A percentile compares a stretch with the other conserved stretches of the same genome.
These are phyloP conservation scores for Phoeniculus purpureus DNA, from an alignment of 2,797 vertebrate genomes.

Conservation along the genomic window DNA sequence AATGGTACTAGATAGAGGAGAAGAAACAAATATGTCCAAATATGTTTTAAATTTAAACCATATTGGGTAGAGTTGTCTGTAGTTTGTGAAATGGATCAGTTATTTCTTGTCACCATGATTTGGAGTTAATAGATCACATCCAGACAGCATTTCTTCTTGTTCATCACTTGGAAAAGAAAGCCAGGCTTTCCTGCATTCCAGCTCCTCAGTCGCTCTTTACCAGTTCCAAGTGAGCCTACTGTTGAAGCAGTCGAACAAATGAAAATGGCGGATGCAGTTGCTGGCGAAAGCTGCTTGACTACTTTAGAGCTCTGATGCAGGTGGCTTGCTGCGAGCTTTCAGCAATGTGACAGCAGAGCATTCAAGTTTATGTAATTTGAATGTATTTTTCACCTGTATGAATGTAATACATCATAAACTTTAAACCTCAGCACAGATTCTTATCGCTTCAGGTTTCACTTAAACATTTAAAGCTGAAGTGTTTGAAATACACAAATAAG, in stretches of 20 bases:
- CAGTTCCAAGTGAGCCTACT: neutral
- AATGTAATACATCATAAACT: conserved; percentile 30
- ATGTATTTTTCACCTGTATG: conserved; percentile 3
- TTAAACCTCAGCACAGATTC: conserved; percentile 6
- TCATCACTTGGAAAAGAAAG: neutral
- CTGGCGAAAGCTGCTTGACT: neutral
- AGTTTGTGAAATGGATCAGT: neutral
- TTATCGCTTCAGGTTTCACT: neutral
- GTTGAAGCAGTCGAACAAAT: neutral
- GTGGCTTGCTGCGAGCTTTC: rapidly evolving
- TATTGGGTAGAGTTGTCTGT: neutral
- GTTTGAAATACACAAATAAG: neutral
- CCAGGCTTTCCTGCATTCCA: neutral
- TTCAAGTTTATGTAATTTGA: neutral
- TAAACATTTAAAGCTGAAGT: neutral
- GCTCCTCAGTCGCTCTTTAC: neutral
- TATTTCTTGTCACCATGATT: neutral
- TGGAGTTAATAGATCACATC: neutral
- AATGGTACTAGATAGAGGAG: neutral
- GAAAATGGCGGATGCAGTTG: neutral
- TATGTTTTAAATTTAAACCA: conserved; percentile 1
- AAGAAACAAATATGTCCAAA: conserved; percentile 20
- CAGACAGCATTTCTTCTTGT: neutral
- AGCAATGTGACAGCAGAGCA: neutral
- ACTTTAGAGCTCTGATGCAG: rapidly evolving